Evolutionary conservation across 2,797 vertebrate species (phyloP).

Genomic region (Hoplostethus atlanticus): DNA sequence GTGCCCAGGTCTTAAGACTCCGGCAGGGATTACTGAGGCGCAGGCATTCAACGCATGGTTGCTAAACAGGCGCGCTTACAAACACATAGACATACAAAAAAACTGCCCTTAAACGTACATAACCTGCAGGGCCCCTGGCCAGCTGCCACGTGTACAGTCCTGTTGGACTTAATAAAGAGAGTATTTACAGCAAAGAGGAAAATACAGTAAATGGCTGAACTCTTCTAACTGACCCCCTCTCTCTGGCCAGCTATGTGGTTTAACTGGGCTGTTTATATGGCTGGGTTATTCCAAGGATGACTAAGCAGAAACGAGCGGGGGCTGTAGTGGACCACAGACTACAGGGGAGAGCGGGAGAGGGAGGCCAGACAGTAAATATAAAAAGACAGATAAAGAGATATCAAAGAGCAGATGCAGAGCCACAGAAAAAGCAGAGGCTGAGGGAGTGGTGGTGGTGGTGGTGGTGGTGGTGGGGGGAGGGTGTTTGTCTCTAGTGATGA

Average conservation of each 20-base stretch:
- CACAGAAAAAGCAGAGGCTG: slow-evolving; percentile 9
- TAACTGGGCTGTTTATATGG: slow-evolving; percentile 70
- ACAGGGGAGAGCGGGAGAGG: slow-evolving; percentile 21
- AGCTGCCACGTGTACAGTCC: slow-evolving; percentile 39
- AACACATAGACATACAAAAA: slow-evolving; percentile 46
- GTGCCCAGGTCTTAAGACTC: slow-evolving; percentile 45
- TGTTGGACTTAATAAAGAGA: slow-evolving; percentile 70
- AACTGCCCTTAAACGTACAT: slow-evolving; percentile 51
- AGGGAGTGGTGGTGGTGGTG: background rate
- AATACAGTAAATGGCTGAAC: slow-evolving; percentile 40
- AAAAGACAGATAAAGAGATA: slow-evolving; percentile 24
- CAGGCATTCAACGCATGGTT: slow-evolving; percentile 72
- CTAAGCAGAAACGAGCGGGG: slow-evolving; percentile 74
- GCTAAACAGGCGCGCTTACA: slow-evolving; percentile 60
- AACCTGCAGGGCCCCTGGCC: slow-evolving; percentile 56
- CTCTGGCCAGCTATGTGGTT: slow-evolving; percentile 52
- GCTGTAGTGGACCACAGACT: slow-evolving; percentile 45
- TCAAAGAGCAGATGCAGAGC: background rate
- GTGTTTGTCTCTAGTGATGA: slow-evolving; percentile 27
- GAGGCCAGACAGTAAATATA: slow-evolving; percentile 34
- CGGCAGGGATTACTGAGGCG: slow-evolving; percentile 47
- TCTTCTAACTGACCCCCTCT: slow-evolving; percentile 35
- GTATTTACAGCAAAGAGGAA: slow-evolving; percentile 64
- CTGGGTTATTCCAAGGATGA: slow-evolving; percentile 75
- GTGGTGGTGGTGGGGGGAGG: slow-evolving; percentile 15